phyloP scores from a whole-genome alignment of 2,888 invertebrate species.

The Drosophila aldrichi region DNA sequence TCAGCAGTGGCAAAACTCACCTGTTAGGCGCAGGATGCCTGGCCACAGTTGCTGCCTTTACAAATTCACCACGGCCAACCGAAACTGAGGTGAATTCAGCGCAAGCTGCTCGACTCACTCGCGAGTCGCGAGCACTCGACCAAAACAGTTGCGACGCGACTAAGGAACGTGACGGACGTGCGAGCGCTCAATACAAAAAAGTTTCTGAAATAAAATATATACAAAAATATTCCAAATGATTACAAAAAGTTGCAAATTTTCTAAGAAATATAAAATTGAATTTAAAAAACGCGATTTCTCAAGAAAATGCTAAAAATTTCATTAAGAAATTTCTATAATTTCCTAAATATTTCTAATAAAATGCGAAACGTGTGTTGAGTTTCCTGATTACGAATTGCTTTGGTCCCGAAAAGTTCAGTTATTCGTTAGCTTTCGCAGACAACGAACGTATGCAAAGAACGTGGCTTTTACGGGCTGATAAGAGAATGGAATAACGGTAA shows the following conservation, averaged over 20 bases:
- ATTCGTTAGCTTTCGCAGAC: constrained; percentile 38
- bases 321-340: neutral
- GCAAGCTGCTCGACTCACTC: neutral
- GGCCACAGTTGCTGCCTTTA: constrained; percentile 12
- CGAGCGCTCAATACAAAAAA: constrained; percentile 41
- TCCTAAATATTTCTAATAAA: constrained; percentile 11
- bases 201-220: constrained; percentile 32
- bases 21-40: constrained; percentile 73
- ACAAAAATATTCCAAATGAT: constrained; percentile 26
- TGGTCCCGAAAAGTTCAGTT: constrained; percentile 38
- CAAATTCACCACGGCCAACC: constrained; percentile 7
- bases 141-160: constrained; percentile 72
- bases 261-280: constrained; percentile 17
- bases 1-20: constrained; percentile 59
- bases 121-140: constrained; percentile 29
- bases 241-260: constrained; percentile 11
- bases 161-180: constrained; percentile 70
- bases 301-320: neutral
- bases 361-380: constrained; percentile 39
- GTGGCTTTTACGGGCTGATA: constrained; percentile 5
- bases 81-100: constrained; percentile 61
- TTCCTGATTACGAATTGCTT: constrained; percentile 12
- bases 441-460: constrained; percentile 38
- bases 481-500: constrained; percentile 11
- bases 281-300: neutral